phyloP scores from a whole-genome alignment of 2,113 vertebrate genomes.

The Anolis carolinensis region DNA sequence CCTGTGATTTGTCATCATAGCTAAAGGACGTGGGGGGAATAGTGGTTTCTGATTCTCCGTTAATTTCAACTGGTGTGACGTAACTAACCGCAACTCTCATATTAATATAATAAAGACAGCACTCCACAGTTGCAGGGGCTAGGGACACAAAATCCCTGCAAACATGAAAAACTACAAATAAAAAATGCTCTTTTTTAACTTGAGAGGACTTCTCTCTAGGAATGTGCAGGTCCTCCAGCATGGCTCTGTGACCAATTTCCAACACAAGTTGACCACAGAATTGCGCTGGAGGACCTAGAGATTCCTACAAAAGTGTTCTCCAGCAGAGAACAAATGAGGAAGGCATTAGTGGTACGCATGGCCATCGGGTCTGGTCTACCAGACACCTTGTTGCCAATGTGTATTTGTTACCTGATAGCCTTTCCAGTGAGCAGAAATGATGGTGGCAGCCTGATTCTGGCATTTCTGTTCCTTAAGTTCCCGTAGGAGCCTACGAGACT shows the following conservation, averaged over 20 bases:
- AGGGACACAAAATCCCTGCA: no score
- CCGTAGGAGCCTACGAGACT: slow-evolving; percentile 65
- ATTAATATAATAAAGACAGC: background rate
- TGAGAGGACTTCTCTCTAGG: no score
- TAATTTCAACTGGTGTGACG: background rate
- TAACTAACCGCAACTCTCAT: background rate
- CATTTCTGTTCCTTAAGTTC: slow-evolving; percentile 52
- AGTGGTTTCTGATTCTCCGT: background rate
- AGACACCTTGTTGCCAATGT: background rate
- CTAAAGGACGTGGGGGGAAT: background rate
- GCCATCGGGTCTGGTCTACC: background rate
- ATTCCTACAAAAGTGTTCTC: no score
- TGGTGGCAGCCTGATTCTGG: slow-evolving; percentile 26
- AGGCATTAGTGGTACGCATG: no score
- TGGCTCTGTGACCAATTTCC: no score
- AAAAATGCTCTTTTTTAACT: no score
- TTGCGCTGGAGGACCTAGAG: no score
- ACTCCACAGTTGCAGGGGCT: no score
- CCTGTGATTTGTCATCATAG: background rate
- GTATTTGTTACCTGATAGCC: slow-evolving; percentile 59
- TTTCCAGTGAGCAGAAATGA: slow-evolving; percentile 64
- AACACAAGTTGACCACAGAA: no score
- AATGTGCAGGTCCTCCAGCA: no score
- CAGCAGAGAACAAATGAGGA: no score
- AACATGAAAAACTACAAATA: no score